These are phyloP conservation scores for Bambusicola thoracicus DNA, from an alignment of 2,113 vertebrate genomes.

Conservation along the genomic window DNA sequence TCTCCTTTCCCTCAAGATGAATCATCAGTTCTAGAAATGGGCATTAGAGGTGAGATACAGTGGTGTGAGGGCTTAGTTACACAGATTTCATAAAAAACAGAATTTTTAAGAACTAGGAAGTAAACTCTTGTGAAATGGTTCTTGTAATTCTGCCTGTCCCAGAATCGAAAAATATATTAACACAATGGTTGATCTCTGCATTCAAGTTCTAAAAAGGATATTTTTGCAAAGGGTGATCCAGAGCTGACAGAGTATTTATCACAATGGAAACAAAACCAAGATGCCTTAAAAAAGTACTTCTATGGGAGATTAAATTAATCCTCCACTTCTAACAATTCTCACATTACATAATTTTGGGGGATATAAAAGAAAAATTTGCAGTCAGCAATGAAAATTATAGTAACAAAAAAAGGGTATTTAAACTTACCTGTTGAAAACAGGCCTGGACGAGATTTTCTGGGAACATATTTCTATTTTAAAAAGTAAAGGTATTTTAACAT, in stretches of 20 bases:
- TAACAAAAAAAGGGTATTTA: neutral
- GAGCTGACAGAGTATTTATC: neutral
- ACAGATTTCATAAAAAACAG: neutral
- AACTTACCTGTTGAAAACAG: slow-evolving; percentile 95
- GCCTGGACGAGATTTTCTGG: slow-evolving; percentile 97
- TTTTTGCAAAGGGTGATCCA: neutral
- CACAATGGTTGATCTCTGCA: neutral
- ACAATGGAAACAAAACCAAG: neutral
- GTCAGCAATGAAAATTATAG: neutral
- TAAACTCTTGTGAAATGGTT: neutral
- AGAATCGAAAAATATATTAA: neutral
- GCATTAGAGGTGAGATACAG: neutral
- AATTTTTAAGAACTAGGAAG: neutral
- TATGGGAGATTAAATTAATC: neutral
- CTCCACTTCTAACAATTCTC: neutral
- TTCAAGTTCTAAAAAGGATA: neutral
- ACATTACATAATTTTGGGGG: neutral
- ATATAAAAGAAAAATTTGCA: neutral
- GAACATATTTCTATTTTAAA: slow-evolving; percentile 93
- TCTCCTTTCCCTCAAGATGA: neutral
- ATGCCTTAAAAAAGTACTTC: neutral
- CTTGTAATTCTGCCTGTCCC: neutral
- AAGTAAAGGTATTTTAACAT: slow-evolving; percentile 9
- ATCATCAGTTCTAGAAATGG: neutral
- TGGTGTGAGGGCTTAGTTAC: accelerated